Evolutionary conservation across 2,888 invertebrate species (phyloP).

Genomic region (Seira musarum): DNA sequence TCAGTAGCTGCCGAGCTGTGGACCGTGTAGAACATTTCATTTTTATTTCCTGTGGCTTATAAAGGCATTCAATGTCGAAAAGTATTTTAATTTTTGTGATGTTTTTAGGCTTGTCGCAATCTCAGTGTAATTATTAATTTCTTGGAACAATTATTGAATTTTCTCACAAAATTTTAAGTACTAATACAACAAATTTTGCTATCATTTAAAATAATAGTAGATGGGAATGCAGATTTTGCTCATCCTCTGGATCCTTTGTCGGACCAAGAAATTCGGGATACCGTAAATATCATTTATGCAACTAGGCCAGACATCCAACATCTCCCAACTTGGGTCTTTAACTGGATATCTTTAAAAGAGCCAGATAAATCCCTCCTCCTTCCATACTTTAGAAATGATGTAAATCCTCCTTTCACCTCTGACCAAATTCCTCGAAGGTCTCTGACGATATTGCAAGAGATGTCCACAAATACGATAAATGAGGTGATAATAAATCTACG

Average conservation of each 20-base stretch:
- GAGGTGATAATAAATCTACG: conserved; percentile 43
- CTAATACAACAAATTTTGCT: too few relatives aligned
- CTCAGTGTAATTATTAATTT: too few relatives aligned
- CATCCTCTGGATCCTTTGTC: conserved; percentile 42
- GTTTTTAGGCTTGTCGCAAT: too few relatives aligned
- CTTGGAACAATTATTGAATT: too few relatives aligned
- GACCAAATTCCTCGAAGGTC: conserved; percentile 33
- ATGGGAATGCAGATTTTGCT: background rate
- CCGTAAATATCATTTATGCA: conserved; percentile 9
- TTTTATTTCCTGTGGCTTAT: too few relatives aligned
- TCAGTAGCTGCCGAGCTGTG: too few relatives aligned
- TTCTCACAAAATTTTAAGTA: too few relatives aligned
- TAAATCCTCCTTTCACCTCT: background rate
- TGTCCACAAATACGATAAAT: background rate
- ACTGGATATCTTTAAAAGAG: conserved; percentile 37
- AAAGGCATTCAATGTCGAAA: too few relatives aligned
- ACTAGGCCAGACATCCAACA: background rate
- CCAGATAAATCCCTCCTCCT: conserved; percentile 45
- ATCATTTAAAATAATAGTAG: too few relatives aligned
- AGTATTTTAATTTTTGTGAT: too few relatives aligned
- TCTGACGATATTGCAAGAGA: conserved; percentile 23
- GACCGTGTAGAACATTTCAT: too few relatives aligned
- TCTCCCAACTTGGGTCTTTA: conserved; percentile 14
- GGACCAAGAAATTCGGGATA: conserved; percentile 4
- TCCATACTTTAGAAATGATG: conserved; percentile 28